Evolutionary conservation across 2,113 vertebrate genomes (phyloP), one percentile per base, ranked within the genome.

Genomic region (Gobiocypris rarus): DNA sequence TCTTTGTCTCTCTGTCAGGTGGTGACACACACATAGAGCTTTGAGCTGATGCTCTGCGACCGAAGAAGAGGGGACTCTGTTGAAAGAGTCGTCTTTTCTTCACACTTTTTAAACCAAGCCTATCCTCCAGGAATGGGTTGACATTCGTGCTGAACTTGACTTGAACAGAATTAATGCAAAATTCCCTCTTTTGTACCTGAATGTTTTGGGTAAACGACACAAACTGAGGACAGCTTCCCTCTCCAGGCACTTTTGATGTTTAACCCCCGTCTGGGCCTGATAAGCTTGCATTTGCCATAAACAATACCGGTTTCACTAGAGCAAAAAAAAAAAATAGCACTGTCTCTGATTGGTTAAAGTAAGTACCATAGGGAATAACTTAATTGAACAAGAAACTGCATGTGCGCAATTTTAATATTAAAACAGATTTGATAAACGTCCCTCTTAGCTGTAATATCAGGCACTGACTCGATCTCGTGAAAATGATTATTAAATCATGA

Each of bases 1-100:
- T 58, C 38, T 82, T 10, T 77, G n/a, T n/a, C 31, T 81, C 22
- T 65, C 24, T 77, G 3, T 54, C 88, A 95, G 94, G 91, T 77
- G 2, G 0, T 31, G 50, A 65, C 13, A 24, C 28, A 14, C 94
- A 94, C 89, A 88, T 6, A 3, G 94, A 95, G 90, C 71, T 95
- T 75, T 95, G 91, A 93, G 86, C 79, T 75, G 43, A 74, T 3
- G 22, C 56, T 22, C 3, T 82, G 26, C 56, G 28, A 17, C 65
- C 9, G 61, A 78, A 59, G 81, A 81, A 75, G 76, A 82, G 80
- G 48, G 70, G 78, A 90, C 92, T 93, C 93, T 94, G 93, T 94
- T 95, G 92, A 92, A 94, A 93, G 93, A 94, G 93, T 92, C 84
- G 24, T 83, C 83, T 88, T 83, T 84, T 58, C 56, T 63, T 83